Conservation (phyloP, 1,140 invertebrate genomes). For the Drosophila tsacasi region DNA sequence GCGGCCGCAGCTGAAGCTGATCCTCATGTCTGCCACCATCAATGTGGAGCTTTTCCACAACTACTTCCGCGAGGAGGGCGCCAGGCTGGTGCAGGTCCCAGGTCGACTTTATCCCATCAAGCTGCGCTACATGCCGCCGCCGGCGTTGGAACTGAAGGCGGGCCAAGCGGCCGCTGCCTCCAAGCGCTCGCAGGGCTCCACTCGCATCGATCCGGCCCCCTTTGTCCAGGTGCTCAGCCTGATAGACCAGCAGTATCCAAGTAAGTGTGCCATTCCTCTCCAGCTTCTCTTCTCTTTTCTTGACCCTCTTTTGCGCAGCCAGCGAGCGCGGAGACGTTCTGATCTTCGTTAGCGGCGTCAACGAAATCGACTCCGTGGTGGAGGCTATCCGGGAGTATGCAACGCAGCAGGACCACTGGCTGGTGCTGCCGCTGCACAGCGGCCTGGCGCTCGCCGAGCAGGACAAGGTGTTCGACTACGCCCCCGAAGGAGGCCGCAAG, state of each 20-base stretch:
- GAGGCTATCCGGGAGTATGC: slow-evolving; percentile 95
- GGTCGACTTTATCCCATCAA: slow-evolving; percentile 97
- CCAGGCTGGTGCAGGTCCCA: slow-evolving; percentile 95
- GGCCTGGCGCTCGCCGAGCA: slow-evolving; percentile 97
- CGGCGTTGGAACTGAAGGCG: slow-evolving; percentile 88
- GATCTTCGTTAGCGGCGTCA: slow-evolving; percentile 98
- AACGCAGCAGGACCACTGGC: slow-evolving; percentile 94
- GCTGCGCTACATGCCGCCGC: slow-evolving; percentile 93
- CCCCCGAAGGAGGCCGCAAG: slow-evolving; percentile 97
- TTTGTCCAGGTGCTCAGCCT: slow-evolving; percentile 96
- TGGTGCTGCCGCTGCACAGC: slow-evolving; percentile 97
- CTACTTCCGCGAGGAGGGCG: slow-evolving; percentile 94
- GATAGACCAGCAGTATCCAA: slow-evolving; percentile 95
- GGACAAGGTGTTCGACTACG: slow-evolving; percentile 98
- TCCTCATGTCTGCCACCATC: slow-evolving; percentile 99
- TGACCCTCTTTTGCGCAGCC: slow-evolving; percentile 70
- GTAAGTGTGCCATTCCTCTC: slow-evolving; percentile 84
- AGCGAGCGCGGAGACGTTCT: slow-evolving; percentile 97
- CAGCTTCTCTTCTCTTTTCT: too few relatives aligned
- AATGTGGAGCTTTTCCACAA: slow-evolving; percentile 96
- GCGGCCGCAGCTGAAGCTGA: slow-evolving; percentile 93
- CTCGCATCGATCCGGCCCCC: slow-evolving; percentile 92
- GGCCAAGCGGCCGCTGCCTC: slow-evolving; percentile 81
- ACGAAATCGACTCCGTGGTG: slow-evolving; percentile 96
- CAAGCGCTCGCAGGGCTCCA: slow-evolving; percentile 33